Conservation (phyloP, 2,797 vertebrate genomes). For the Prionace glauca region DNA sequence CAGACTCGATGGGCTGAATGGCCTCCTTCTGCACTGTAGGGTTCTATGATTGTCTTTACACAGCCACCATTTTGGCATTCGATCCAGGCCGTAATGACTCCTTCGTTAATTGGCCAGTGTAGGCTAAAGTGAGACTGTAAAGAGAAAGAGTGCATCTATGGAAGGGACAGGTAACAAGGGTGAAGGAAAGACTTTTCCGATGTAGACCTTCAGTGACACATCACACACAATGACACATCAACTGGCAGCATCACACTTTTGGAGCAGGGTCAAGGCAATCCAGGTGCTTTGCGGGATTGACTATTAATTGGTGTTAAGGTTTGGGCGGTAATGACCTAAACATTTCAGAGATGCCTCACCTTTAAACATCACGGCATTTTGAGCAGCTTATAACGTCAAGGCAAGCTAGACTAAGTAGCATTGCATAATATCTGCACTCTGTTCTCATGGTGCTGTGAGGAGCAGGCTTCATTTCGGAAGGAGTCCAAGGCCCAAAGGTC, state of each 20-base stretch:
- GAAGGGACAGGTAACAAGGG: neutral
- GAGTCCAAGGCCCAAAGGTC: neutral
- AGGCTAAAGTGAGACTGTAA: neutral
- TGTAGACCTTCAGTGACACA: neutral
- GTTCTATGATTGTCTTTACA: neutral
- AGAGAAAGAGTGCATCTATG: neutral
- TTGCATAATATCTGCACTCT: neutral
- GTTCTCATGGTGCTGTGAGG: neutral
- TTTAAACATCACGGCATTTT: neutral
- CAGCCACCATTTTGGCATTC: neutral
- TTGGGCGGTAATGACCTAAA: neutral
- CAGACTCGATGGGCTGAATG: too few species aligned
- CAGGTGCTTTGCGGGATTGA: too few species aligned
- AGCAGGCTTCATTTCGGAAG: neutral
- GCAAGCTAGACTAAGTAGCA: neutral
- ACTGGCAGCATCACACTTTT: too few species aligned
- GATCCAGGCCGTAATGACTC: neutral
- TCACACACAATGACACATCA: too few species aligned
- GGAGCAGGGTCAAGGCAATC: neutral
- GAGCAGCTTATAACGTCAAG: neutral
- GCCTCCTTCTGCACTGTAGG: too few species aligned
- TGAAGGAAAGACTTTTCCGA: neutral
- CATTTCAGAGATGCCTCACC: neutral
- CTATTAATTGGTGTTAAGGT: neutral
- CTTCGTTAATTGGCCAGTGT: neutral